Evolutionary conservation across 2,888 invertebrate species (phyloP).

Genomic region (Craniophora ligustri): DNA sequence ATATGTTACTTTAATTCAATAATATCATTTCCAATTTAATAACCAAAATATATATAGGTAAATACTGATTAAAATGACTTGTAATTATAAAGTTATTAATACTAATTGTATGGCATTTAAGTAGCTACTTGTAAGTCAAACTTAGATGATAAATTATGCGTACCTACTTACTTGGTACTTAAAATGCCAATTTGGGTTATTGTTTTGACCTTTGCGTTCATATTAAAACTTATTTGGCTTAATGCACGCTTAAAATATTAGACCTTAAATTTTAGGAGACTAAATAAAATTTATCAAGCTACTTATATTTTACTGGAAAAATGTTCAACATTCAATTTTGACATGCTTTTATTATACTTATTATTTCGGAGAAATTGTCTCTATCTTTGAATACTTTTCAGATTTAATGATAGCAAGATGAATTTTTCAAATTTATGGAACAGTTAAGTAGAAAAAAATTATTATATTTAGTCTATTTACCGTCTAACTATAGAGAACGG

Average conservation of each 20-base stretch:
- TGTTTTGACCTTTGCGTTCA: slow-evolving; percentile 32
- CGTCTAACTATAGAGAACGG: no score
- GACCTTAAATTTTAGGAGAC: not conserved
- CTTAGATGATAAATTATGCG: slow-evolving; percentile 29
- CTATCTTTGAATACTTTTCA: no score
- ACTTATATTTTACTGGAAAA: not conserved
- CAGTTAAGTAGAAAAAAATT: no score
- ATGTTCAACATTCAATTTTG: no score
- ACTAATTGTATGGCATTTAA: slow-evolving; percentile 24
- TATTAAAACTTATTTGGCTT: slow-evolving; percentile 14
- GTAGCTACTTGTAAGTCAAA: slow-evolving; percentile 2
- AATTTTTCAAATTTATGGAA: no score
- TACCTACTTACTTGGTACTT: not conserved
- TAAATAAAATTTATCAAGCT: not conserved
- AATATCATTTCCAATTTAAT: no score
- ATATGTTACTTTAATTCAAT: no score
- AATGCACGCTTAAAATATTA: not conserved
- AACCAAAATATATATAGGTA: no score
- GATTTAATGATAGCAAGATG: no score
- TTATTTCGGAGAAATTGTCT: no score
- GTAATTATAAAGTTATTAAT: slow-evolving; percentile 1
- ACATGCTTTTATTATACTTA: no score
- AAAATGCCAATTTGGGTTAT: slow-evolving; percentile 32
- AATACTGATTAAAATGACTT: slow-evolving; percentile 11
- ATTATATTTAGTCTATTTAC: no score